Evolutionary conservation across 2,113 vertebrate species (phyloP), one percentile per base, ranked within the genome.

Genomic region (Chaetura pelagica): DNA sequence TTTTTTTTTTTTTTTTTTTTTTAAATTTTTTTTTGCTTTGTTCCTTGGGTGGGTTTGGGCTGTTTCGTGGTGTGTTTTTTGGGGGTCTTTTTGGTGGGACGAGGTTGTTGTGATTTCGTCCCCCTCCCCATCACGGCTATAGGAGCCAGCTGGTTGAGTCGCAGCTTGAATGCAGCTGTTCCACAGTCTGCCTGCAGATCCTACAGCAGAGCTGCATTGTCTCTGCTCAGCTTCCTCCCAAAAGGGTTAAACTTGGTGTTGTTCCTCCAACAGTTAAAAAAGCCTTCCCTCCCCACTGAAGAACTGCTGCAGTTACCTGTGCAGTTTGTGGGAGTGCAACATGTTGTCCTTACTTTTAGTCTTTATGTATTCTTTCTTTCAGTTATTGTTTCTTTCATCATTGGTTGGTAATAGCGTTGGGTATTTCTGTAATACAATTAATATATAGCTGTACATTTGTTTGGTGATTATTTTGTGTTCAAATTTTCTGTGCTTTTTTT

Each of bases 91-190:
- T 61, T 8, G 26, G 12, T 12, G 21, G 49, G 22, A 8, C 21
- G n/a, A 30, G 49, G 49, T 26, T n/a, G 2, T 54, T 27, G 52
- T n/a, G 29, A 19, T 35, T 46, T 66, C 16, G 20, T 10, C 7
- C 23, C 23, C 51, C 49, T 4, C 5, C 2, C 34, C 18, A 1
- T 38, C 9, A 32, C 10, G 61, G 40, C 77, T 3, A 0, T 6
- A 32, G 58, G 54, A 88, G 42, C 2, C 17, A 61, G 23, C 49
- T 58, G 44, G 13, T 38, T 68, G 67, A 80, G 57, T 40, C 22
- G 1, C 34, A 57, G 58, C 48, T 58, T 1, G 0, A 52, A 26
- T 1, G 1, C n/a, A 48, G 55, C 67, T 54, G 59, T 38, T 87
- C 62, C 69, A 46, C 42, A 54, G 14, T 6, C 59, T 59, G 24